These are phyloP conservation scores for Cantharis lateralis DNA, from an alignment of 2,888 invertebrate species.

Conservation along the genomic window DNA sequence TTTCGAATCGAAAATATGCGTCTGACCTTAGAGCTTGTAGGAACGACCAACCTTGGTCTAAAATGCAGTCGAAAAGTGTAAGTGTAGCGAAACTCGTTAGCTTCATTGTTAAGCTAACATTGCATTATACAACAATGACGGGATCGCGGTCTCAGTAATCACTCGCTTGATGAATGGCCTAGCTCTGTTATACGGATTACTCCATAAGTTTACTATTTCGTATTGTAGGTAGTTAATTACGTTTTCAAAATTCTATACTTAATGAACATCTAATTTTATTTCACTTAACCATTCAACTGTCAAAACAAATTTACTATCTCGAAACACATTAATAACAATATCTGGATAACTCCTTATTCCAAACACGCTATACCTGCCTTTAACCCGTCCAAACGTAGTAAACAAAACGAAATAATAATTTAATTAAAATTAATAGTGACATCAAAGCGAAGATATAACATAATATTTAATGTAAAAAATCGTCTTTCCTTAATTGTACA, in stretches of 20 bases:
- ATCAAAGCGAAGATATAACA: not conserved
- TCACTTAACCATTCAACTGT: conserved; percentile 1
- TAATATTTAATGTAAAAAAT: not conserved
- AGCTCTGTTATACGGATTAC: conserved; percentile 17
- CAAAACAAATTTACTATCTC: not conserved
- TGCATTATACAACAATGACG: conserved; percentile 40
- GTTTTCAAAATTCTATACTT: not conserved
- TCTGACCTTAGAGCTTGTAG: conserved; percentile 35
- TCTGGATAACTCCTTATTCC: not conserved
- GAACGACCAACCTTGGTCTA: conserved; percentile 41
- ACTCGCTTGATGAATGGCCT: conserved; percentile 26
- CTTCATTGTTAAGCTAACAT: conserved; percentile 36
- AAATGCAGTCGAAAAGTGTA: conserved; percentile 34
- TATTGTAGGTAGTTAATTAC: conserved; percentile 5
- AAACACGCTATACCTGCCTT: not conserved
- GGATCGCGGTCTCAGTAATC: conserved; percentile 33
- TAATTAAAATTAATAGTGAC: not conserved
- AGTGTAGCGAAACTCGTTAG: conserved; percentile 37
- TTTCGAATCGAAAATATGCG: conserved; percentile 10
- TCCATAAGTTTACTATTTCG: conserved; percentile 15
- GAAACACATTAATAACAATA: not conserved
- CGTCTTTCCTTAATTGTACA: not conserved
- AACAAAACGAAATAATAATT: not conserved
- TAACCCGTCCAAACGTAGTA: too few species aligned
- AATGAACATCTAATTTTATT: conserved; percentile 2